Conservation (phyloP, 2,113 vertebrate species). For the Prochilodus magdalenae region DNA sequence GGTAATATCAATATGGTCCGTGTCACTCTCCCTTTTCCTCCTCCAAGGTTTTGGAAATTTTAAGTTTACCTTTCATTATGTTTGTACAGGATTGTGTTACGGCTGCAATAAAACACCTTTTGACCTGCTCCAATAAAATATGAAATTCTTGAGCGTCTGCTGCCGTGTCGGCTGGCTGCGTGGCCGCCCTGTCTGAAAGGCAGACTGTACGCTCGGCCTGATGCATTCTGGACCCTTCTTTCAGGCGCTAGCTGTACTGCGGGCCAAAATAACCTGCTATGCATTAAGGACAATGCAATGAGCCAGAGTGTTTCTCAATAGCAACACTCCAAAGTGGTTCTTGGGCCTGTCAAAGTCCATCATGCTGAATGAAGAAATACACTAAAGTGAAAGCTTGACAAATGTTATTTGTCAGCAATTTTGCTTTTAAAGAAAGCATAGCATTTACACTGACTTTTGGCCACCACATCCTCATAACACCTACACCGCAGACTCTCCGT, state of each 20-base stretch:
- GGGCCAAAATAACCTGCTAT: constrained; percentile 24
- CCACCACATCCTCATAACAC: too few relatives aligned
- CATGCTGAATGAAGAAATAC: neutral
- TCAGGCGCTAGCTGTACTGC: constrained; percentile 17
- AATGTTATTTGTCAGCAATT: constrained; percentile 8
- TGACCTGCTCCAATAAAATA: constrained; percentile 62
- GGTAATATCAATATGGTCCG: constrained; percentile 63
- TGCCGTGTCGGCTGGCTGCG: constrained; percentile 54
- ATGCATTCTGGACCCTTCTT: constrained; percentile 23
- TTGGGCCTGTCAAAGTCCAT: constrained; percentile 44
- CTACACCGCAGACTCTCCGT: too few relatives aligned
- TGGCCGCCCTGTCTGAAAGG: constrained; percentile 45
- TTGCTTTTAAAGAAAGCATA: neutral
- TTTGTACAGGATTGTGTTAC: constrained; percentile 68
- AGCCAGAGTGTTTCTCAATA: neutral
- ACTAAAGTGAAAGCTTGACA: neutral
- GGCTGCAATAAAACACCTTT: constrained; percentile 69
- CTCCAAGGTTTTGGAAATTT: constrained; percentile 53
- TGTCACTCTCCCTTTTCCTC: constrained; percentile 52
- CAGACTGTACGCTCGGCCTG: constrained; percentile 34
- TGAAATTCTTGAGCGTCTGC: constrained; percentile 59
- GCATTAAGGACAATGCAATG: constrained; percentile 26
- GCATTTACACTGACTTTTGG: neutral
- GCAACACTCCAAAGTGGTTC: constrained; percentile 62
- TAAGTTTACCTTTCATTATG: constrained; percentile 64